These are phyloP conservation scores for Stratiomys singularior DNA, from an alignment of 2,888 invertebrate species.

Conservation along the genomic window DNA sequence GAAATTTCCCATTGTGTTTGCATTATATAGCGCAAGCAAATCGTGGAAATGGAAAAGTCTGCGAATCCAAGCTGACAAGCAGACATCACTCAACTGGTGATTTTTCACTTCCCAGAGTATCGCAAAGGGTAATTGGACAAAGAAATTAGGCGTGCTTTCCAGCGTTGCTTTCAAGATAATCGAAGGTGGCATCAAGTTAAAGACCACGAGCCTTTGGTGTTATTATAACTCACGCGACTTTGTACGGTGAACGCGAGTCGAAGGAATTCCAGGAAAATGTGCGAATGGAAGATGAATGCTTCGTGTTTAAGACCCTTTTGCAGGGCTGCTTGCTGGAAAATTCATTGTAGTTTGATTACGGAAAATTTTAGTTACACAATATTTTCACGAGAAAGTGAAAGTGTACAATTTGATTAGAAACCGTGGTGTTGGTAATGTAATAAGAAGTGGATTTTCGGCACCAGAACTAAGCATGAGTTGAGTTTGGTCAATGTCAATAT, in stretches of 20 bases:
- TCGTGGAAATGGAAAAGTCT: not conserved
- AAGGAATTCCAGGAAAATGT: not conserved
- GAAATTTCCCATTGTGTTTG: not conserved
- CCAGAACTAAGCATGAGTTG: no score
- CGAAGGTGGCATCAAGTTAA: not conserved
- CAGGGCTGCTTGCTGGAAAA: not conserved
- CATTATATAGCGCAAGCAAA: not conserved
- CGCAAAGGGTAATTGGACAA: not conserved
- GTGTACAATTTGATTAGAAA: not conserved
- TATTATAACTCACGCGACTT: not conserved
- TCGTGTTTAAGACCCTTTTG: not conserved
- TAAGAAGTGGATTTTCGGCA: no score
- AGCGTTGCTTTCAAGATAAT: not conserved
- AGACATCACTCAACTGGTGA: not conserved
- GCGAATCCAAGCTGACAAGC: not conserved
- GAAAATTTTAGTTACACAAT: not conserved
- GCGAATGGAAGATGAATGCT: no score
- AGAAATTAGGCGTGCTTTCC: no score
- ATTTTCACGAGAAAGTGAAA: conserved; percentile 5
- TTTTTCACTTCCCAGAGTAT: not conserved
- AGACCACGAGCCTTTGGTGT: not conserved
- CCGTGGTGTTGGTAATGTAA: not conserved
- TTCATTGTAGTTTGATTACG: not conserved
- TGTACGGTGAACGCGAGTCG: not conserved
- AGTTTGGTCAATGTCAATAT: no score